Evolutionary conservation across 2,797 vertebrate species (phyloP).

Genomic region (Gambelia wislizenii): DNA sequence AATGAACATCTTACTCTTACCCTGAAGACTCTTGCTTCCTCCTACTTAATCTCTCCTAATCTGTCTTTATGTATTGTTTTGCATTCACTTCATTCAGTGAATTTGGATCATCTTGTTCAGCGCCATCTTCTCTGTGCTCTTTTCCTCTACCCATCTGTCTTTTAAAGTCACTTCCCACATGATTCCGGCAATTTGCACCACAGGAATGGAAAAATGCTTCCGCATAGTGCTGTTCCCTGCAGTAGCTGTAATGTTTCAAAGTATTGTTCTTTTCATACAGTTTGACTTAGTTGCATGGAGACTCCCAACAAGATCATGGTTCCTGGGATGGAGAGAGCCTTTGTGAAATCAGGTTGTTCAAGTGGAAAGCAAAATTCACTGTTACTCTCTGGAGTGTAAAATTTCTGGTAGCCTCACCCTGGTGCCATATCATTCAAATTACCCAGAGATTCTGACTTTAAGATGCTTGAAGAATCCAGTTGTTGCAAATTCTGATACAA

Average conservation of each 20-base stretch:
- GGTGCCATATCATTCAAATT: neutral
- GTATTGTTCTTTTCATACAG: neutral
- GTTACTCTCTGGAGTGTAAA: neutral
- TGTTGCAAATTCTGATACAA: neutral
- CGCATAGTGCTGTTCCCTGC: neutral
- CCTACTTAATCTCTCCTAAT: conserved; percentile 5
- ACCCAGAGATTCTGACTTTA: neutral
- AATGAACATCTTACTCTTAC: neutral
- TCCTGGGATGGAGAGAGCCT: neutral
- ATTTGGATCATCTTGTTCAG: conserved; percentile 11
- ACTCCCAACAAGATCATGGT: neutral
- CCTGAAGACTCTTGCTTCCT: neutral
- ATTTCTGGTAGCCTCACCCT: neutral
- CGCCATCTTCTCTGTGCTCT: neutral
- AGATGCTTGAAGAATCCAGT: neutral
- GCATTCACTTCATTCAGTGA: neutral
- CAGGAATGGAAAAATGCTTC: neutral
- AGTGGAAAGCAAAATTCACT: neutral
- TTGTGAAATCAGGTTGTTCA: neutral
- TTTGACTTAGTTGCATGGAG: neutral
- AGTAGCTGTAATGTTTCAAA: neutral
- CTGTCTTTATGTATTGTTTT: neutral
- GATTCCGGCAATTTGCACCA: conserved; percentile 14
- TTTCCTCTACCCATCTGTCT: conserved; percentile 7
- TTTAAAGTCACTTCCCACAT: conserved; percentile 3